A percentile compares a stretch with the other conserved stretches of the same genome.
phyloP scores from a whole-genome alignment of 2,797 vertebrate species.

The Lagorchestes hirsutus region DNA sequence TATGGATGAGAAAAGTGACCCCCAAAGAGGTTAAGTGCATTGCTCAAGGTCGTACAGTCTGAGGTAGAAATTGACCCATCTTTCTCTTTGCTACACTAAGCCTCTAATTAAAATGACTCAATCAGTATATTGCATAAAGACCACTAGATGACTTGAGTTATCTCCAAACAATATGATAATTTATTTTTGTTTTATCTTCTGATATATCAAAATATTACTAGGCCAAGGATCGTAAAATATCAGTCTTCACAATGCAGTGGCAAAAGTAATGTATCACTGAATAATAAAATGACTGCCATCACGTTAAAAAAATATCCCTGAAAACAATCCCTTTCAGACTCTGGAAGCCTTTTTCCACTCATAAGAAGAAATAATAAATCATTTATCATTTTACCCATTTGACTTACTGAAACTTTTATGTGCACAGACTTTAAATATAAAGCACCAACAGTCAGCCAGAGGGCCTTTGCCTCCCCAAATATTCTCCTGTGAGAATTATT shows the following conservation, averaged over 20 bases:
- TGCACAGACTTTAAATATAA: constrained; percentile 50
- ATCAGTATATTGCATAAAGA: neutral
- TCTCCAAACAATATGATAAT: neutral
- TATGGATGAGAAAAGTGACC: neutral
- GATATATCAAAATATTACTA: neutral
- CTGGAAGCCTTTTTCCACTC: neutral
- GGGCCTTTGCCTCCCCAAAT: neutral
- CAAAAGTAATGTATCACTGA: neutral
- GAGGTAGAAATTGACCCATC: neutral
- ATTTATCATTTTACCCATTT: constrained; percentile 39
- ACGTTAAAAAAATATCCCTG: constrained; percentile 29
- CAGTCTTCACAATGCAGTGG: neutral
- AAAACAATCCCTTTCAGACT: constrained; percentile 10
- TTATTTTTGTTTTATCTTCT: neutral
- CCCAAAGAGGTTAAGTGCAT: neutral
- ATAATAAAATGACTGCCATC: neutral
- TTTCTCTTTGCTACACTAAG: neutral
- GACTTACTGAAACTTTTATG: constrained; percentile 47
- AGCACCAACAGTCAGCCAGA: neutral
- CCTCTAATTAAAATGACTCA: neutral
- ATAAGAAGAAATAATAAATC: constrained; percentile 33
- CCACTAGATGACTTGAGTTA: neutral
- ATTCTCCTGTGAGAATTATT: constrained; percentile 17
- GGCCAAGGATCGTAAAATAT: neutral
- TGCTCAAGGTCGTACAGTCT: neutral